phyloP scores from a whole-genome alignment of 2,113 vertebrate species.

The Tachysurus fulvidraco region DNA sequence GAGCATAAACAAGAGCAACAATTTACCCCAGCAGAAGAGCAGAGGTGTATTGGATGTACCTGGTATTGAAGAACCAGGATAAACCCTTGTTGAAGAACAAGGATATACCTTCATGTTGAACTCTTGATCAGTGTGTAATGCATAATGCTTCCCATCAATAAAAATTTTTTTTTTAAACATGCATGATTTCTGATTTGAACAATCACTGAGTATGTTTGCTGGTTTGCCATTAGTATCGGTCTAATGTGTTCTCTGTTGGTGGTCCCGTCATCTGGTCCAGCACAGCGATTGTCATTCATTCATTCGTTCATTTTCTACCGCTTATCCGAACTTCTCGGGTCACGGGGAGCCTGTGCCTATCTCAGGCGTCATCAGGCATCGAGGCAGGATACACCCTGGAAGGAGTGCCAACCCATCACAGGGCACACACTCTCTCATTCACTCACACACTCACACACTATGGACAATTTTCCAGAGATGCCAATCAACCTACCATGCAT shows the following conservation, averaged over 20 bases:
- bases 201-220: background rate
- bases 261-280: background rate
- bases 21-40: background rate
- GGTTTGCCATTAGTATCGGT: background rate
- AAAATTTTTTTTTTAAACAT: background rate
- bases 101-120: background rate
- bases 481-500: too few relatives aligned
- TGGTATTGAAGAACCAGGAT: background rate
- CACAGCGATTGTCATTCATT: background rate
- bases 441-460: too few relatives aligned
- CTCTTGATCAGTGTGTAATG: background rate
- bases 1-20: background rate
- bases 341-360: too few relatives aligned
- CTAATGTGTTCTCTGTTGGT: background rate
- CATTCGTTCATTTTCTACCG: too few relatives aligned
- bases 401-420: too few relatives aligned
- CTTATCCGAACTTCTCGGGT: too few relatives aligned
- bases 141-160: background rate
- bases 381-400: too few relatives aligned
- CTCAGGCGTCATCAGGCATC: too few relatives aligned
- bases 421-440: too few relatives aligned
- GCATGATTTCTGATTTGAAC: background rate
- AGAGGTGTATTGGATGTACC: background rate
- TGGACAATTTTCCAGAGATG: too few relatives aligned
- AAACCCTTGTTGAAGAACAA: background rate